Evolutionary conservation across 2,797 vertebrate species (phyloP).

Genomic region (Galago senegalensis): DNA sequence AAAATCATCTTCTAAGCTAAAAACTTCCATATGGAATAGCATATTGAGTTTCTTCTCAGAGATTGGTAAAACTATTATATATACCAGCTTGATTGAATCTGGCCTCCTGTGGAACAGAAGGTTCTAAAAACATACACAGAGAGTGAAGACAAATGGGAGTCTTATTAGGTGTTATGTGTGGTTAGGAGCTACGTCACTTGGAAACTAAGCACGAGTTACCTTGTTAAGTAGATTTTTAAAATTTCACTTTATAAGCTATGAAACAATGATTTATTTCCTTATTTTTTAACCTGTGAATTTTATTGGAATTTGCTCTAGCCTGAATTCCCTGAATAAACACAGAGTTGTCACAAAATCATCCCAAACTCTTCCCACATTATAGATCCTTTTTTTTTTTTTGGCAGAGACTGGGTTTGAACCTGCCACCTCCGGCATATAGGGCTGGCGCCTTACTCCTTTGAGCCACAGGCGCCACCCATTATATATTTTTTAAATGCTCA

Average conservation of each 20-base stretch:
- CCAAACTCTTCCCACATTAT: not conserved
- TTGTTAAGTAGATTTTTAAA: not conserved
- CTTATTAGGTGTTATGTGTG: not conserved
- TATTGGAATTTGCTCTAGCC: not conserved
- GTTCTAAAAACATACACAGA: not conserved
- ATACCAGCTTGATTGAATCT: not conserved
- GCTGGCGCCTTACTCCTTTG: no score
- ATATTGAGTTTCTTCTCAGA: slow-evolving; percentile 54
- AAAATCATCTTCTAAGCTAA: not conserved
- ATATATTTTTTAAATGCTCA: not conserved
- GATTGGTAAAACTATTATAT: not conserved
- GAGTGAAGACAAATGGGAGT: not conserved
- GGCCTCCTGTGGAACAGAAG: not conserved
- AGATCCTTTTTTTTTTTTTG: not conserved
- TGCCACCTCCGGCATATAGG: no score
- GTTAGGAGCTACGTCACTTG: not conserved
- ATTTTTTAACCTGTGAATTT: not conserved
- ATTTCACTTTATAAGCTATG: not conserved
- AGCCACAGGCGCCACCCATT: no score
- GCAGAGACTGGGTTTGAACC: no score
- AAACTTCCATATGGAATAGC: not conserved
- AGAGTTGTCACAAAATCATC: not conserved
- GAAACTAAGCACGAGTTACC: not conserved
- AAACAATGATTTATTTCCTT: not conserved
- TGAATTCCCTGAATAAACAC: not conserved